Base-by-base conservation (phyloP, 2,113 vertebrate species). In the Hippopotamus amphibius region DNA sequence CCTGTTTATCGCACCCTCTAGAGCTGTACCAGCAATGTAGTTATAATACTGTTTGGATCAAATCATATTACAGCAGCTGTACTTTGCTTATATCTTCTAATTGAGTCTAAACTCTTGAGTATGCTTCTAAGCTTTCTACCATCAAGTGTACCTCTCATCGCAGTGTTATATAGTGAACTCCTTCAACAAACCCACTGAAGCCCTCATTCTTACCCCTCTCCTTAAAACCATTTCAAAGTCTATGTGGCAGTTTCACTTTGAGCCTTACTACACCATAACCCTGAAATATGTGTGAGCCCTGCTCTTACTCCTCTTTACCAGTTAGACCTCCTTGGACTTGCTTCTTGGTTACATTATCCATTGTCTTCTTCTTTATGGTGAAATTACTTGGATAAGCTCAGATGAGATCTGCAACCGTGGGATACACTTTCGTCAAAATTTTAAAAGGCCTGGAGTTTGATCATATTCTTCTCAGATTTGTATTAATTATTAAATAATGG, bases 401-500 rank as follows among this genome's bases (percentile, higher is more conserved):
- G 43, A 69, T 93, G 41, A 80, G 41, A 87, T 93, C 28, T 79
- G 41, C 61, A 79, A 16, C 30, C 57, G 4, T 37, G 50, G 30
- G 41, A 80, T 69, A 69, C 5, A 22, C 15, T 93, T 87, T 37
- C 15, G n/a, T 66, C 37, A 68, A n/a, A 55, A 77, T 86, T 85
- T 77, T 6, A 57, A 66, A 57, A 28, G 22, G 16, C 72, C 30
- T 68, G 24, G 41, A 13, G 11, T 87, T 86, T 69, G 50, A 28
- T 79, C n/a, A 65, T 76, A 66, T 65, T 85, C 4, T 4, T 93
- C 43, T 87, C 61, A 87, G 59, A 87, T 87, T 61, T 69, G 30
- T 68, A n/a, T 93, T 68, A 68, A 86, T 57, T 80, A 59, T 59
- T 21, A 87, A 93, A 48, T 79, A 86, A 48, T 93, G 50, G 30